Base-by-base conservation (phyloP, 2,797 vertebrate species). In the Sternarchorhynchus goeldii region DNA sequence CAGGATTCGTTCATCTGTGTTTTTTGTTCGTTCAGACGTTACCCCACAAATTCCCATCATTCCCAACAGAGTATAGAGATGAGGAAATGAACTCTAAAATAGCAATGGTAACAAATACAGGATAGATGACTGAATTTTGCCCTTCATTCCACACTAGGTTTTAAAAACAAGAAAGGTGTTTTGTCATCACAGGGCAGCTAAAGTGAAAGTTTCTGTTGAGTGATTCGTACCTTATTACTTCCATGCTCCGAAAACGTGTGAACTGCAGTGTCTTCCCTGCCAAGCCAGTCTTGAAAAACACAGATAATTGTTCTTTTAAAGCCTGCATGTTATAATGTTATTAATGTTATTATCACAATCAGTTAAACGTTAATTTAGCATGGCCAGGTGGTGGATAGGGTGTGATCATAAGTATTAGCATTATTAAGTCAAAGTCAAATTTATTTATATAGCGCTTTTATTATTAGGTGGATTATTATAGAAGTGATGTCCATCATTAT, bases 171-270 rank as follows among this genome's bases (percentile, higher is more conserved):
- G 18, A 31, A 31, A 57, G 32, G n/a, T 34, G 53, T 53, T 17
- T 53, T 36, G 17, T 36, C 16, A 6, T 34, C 34, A 57, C 57
- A 57, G 31, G n/a, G 68, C 53, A 57, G 31, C 53, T 34, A 36
- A 34, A 36, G 14, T 34, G 68, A 36, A 50, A 57, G 68, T 56
- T 25, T 71, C 29, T 71, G 34, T 71, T 71, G 53, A 70, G 32
- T 70, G 50, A 71, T 71, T 71, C 7, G 6, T 20, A 56, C 53
- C 29, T 70, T 34, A 70, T 56, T 70, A 70, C 68, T 56, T 53
- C 50, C 14, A 12, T 36, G 68, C 29, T 57, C 36, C 4, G 32
- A 34, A 71, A 69, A 57, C 17, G 31, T 34, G 53, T 20, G 68
- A 36, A 31, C 3, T 34, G 68, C 50, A 56, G 2, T 18, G 45